These are phyloP conservation scores for Chanos chanos DNA, from an alignment of 2,797 vertebrate genomes.

Conservation along the genomic window DNA sequence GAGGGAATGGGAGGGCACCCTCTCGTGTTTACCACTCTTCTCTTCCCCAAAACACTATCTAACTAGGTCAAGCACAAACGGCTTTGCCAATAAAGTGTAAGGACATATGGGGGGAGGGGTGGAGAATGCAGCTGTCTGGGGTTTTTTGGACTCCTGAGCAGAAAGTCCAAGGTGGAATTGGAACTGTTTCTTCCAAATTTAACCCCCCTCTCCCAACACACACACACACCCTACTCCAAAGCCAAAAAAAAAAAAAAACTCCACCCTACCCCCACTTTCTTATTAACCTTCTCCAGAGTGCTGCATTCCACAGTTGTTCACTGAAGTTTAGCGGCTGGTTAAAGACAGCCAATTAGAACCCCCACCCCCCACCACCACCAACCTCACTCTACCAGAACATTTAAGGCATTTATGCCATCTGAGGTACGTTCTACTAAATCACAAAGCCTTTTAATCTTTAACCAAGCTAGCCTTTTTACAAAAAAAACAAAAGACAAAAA, in stretches of 20 bases:
- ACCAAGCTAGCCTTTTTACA: slow-evolving; percentile 26
- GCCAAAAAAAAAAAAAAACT: no score
- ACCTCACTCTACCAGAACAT: no score
- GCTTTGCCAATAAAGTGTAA: slow-evolving; percentile 57
- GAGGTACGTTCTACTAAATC: slow-evolving; percentile 47
- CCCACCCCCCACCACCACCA: no score
- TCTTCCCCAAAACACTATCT: slow-evolving; percentile 58
- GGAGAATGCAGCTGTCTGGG: slow-evolving; percentile 1
- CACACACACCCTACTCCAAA: no score
- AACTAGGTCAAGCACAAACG: slow-evolving; percentile 68
- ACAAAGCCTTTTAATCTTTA: slow-evolving; percentile 49
- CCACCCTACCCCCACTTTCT: slow-evolving; percentile 40
- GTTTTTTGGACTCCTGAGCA: slow-evolving; percentile 34
- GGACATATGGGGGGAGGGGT: slow-evolving; percentile 44
- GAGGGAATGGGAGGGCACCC: slow-evolving; percentile 21
- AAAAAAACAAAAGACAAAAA: no score
- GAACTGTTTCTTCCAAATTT: slow-evolving; percentile 53
- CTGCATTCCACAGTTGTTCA: slow-evolving; percentile 41
- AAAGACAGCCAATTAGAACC: slow-evolving; percentile 51
- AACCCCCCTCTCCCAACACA: slow-evolving; percentile 34
- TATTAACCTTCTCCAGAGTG: slow-evolving; percentile 51
- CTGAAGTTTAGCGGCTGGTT: slow-evolving; percentile 43
- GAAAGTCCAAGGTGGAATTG: slow-evolving; percentile 50
- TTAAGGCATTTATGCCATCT: slow-evolving; percentile 15
- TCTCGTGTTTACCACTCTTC: slow-evolving; percentile 57